phyloP scores from a whole-genome alignment of 1,140 invertebrate genomes.

The Drosophila azteca region DNA sequence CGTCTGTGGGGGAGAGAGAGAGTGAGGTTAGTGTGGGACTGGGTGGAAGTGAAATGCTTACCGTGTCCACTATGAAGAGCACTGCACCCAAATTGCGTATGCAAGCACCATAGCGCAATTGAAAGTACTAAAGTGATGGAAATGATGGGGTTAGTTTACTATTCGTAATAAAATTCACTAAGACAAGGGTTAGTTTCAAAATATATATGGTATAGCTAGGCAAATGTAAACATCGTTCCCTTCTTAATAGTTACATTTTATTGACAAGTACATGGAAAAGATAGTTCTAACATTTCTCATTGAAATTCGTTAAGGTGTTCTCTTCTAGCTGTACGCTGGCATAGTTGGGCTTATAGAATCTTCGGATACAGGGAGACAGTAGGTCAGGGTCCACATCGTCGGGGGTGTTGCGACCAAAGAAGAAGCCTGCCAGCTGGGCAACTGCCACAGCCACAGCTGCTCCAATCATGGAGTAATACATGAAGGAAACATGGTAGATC shows the following conservation, averaged over 20 bases:
- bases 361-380: slow-evolving; percentile 60
- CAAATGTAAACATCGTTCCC: neutral
- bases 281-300: slow-evolving; percentile 45
- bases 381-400: slow-evolving; percentile 65
- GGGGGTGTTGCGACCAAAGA: slow-evolving; percentile 51
- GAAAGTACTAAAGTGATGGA: slow-evolving; percentile 88
- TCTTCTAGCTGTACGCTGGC: slow-evolving; percentile 58
- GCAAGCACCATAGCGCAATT: slow-evolving; percentile 89
- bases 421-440: slow-evolving; percentile 42
- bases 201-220: neutral
- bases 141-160: slow-evolving; percentile 15
- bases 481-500: slow-evolving; percentile 72
- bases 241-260: slow-evolving; percentile 12
- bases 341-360: slow-evolving; percentile 49
- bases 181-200: slow-evolving; percentile 1
- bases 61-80: slow-evolving; percentile 89
- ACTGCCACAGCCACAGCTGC: slow-evolving; percentile 30
- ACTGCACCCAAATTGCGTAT: slow-evolving; percentile 89
- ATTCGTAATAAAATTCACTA: neutral
- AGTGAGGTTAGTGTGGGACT: neutral
- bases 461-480: slow-evolving; percentile 55
- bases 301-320: slow-evolving; percentile 16
- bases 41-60: slow-evolving; percentile 83
- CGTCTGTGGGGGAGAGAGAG: slow-evolving; percentile 70
- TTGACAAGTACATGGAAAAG: slow-evolving; percentile 32